Evolutionary conservation across 2,888 invertebrate genomes (phyloP).

Genomic region (Gibbula magus): DNA sequence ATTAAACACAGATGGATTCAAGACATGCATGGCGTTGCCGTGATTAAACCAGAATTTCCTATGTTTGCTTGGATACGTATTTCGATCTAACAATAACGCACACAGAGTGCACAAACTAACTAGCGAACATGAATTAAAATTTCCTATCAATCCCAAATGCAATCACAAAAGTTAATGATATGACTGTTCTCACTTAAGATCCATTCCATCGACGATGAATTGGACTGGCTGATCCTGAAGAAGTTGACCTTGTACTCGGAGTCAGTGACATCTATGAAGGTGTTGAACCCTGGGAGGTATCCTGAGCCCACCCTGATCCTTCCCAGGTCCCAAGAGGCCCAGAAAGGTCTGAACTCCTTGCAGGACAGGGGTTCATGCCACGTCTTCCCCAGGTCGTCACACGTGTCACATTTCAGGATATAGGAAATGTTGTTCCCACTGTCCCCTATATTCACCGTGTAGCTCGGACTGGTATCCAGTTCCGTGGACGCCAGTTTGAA

Average conservation of each 20-base stretch:
- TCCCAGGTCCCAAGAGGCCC: neutral
- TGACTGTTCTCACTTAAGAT: neutral
- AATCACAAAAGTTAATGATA: too few relatives aligned
- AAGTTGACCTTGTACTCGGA: neutral
- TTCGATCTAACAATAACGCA: too few relatives aligned
- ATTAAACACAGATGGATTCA: too few relatives aligned
- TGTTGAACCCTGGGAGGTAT: neutral
- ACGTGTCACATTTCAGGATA: neutral
- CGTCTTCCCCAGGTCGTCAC: neutral
- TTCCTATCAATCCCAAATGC: too few relatives aligned
- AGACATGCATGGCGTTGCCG: too few relatives aligned
- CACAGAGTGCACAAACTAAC: too few relatives aligned
- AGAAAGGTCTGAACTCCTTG: neutral
- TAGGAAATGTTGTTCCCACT: neutral
- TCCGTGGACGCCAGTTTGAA: neutral
- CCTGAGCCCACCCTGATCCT: neutral
- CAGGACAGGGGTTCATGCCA: slow-evolving; percentile 2
- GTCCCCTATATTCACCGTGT: neutral
- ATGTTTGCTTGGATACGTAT: too few relatives aligned
- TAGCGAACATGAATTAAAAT: too few relatives aligned
- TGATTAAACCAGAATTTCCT: too few relatives aligned
- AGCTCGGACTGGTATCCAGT: neutral
- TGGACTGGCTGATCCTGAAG: neutral
- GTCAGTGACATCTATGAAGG: neutral
- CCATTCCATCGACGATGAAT: neutral